Evolutionary conservation across 2,888 invertebrate genomes (phyloP).

Genomic region (Elysia crispata): DNA sequence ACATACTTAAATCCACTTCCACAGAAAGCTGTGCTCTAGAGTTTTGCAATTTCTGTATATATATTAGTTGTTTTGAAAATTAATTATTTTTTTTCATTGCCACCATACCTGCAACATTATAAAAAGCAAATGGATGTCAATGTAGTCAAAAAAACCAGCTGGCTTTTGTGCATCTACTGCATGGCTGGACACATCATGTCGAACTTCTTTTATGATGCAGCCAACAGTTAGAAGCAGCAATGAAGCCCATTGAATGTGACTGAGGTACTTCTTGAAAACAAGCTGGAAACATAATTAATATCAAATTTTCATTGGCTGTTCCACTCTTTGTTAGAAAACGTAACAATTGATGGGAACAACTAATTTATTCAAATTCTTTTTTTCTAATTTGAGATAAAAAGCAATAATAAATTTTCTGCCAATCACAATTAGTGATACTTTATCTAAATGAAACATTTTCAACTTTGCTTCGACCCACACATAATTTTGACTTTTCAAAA

Average conservation of each 20-base stretch:
- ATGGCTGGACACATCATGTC: conserved; percentile 51
- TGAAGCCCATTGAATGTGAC: conserved; percentile 91
- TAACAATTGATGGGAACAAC: too few relatives aligned
- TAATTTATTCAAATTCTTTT: neutral
- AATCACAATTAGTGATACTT: neutral
- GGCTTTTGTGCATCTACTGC: neutral
- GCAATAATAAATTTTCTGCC: neutral
- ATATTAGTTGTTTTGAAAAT: too few relatives aligned
- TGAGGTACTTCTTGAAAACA: conserved; percentile 89
- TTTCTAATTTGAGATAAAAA: neutral
- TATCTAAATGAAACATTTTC: too few relatives aligned
- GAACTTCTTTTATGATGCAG: conserved; percentile 92
- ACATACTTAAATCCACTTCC: too few relatives aligned
- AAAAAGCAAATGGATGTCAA: conserved; percentile 60
- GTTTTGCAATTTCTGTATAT: too few relatives aligned
- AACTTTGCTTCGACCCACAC: too few relatives aligned
- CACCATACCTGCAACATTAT: conserved; percentile 50
- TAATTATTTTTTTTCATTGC: neutral
- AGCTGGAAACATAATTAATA: conserved; percentile 80
- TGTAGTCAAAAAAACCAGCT: conserved; percentile 49
- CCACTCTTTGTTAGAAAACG: neutral
- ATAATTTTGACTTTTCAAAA: too few relatives aligned
- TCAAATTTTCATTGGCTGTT: neutral
- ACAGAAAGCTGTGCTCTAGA: too few relatives aligned
- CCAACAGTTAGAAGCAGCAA: conserved; percentile 90